Percentiles rank a stretch among this genome's conserved stretches.
Evolutionary conservation across 2,113 vertebrate genomes (phyloP).

Genomic region (Etheostoma spectabile): DNA sequence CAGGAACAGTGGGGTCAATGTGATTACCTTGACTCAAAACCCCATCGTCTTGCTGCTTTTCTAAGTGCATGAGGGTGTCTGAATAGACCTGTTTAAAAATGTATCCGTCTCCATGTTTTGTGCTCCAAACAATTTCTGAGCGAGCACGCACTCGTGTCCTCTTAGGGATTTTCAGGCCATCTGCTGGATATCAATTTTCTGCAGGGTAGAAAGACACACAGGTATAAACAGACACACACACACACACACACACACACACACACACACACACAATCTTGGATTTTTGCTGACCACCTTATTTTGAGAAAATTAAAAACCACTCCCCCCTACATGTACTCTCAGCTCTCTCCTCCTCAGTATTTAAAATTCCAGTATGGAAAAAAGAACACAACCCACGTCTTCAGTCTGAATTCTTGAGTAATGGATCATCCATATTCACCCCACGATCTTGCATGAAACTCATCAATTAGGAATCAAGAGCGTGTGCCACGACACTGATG

Average conservation of each 20-base stretch:
- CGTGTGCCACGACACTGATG: background rate
- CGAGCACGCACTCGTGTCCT: constrained; percentile 11
- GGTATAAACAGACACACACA: background rate
- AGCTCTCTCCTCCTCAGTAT: background rate
- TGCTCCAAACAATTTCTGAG: constrained; percentile 48
- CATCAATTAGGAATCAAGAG: constrained; percentile 22
- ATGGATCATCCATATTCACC: constrained; percentile 20
- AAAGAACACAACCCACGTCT: background rate
- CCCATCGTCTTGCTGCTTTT: background rate
- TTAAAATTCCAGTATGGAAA: background rate
- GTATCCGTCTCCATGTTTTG: constrained; percentile 21
- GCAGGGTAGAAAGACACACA: constrained; percentile 6
- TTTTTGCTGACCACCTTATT: constrained; percentile 38
- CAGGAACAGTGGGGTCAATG: background rate
- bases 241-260: constrained; percentile 4
- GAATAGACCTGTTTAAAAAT: constrained; percentile 45
- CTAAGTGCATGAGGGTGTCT: constrained; percentile 12
- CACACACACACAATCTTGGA: constrained; percentile 10
- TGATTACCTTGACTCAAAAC: background rate
- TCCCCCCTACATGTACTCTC: background rate
- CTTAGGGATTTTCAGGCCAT: constrained; percentile 56
- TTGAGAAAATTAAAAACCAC: constrained; percentile 23
- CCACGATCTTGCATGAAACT: constrained; percentile 22
- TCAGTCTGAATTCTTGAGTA: constrained; percentile 30
- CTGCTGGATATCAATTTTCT: constrained; percentile 58